Conservation (phyloP, 2,888 invertebrate genomes). For the Dryomyza anilis region DNA sequence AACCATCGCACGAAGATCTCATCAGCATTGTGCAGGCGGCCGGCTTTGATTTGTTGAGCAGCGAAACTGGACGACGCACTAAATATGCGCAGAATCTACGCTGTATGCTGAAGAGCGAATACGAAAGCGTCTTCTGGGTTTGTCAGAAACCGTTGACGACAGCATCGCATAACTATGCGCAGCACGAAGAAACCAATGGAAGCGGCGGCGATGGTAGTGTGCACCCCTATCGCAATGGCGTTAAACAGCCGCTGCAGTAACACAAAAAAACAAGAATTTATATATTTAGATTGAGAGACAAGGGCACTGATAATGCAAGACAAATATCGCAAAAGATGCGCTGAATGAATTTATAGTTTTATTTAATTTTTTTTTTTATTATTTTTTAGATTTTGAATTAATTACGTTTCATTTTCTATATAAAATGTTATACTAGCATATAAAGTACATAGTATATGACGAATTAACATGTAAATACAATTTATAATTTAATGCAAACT, state of each 20-base stretch:
- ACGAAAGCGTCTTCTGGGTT: conserved; percentile 90
- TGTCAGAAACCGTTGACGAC: conserved; percentile 75
- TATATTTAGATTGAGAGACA: background rate
- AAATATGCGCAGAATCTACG: conserved; percentile 90
- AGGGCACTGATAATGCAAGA: background rate
- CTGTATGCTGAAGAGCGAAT: conserved; percentile 92
- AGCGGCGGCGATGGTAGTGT: conserved; percentile 6
- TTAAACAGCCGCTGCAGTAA: background rate
- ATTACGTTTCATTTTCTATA: background rate
- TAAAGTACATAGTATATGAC: no score
- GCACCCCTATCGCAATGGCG: conserved; percentile 6
- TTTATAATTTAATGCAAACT: no score
- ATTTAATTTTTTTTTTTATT: conserved; percentile 16
- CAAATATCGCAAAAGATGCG: background rate
- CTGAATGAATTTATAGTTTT: conserved; percentile 11
- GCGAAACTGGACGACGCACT: conserved; percentile 75
- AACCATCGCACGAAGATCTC: conserved; percentile 88
- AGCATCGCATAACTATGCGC: background rate
- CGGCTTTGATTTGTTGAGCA: conserved; percentile 80
- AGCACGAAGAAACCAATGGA: background rate
- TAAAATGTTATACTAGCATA: no score
- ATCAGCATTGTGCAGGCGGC: conserved; percentile 77
- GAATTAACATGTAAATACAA: no score
- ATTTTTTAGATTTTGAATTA: conserved; percentile 2
- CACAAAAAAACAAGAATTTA: background rate